phyloP scores from a whole-genome alignment of 2,888 invertebrate genomes.

The Syritta pipiens region DNA sequence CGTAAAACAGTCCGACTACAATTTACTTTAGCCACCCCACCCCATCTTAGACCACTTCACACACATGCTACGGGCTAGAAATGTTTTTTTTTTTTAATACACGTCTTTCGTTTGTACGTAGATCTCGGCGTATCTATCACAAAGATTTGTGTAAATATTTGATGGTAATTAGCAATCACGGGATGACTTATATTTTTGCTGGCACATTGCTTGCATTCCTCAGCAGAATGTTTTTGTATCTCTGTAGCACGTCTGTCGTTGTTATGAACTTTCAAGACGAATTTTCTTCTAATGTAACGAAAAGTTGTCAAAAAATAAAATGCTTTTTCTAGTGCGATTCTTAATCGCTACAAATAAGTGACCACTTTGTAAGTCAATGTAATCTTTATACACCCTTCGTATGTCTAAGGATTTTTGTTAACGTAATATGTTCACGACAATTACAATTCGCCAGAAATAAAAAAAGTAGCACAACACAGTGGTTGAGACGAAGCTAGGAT shows the following conservation, averaged over 20 bases:
- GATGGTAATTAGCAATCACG: conserved; percentile 58
- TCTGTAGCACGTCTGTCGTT: background rate
- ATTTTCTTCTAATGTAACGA: too few relatives aligned
- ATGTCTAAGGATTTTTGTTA: too few relatives aligned
- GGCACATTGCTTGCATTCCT: conserved; percentile 56
- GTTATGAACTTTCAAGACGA: too few relatives aligned
- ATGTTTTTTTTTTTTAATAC: conserved; percentile 1
- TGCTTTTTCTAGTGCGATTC: too few relatives aligned
- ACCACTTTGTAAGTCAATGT: too few relatives aligned
- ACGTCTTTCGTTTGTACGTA: background rate
- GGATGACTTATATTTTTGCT: conserved; percentile 59
- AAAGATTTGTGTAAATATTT: conserved; percentile 61
- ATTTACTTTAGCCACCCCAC: conserved; percentile 24
- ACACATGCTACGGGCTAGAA: background rate
- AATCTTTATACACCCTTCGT: too few relatives aligned
- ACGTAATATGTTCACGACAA: too few relatives aligned
- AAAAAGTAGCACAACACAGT: too few relatives aligned
- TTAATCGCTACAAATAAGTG: too few relatives aligned
- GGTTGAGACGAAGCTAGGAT: too few relatives aligned
- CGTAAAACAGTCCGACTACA: conserved; percentile 30
- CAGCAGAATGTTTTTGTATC: conserved; percentile 23
- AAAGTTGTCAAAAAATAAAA: too few relatives aligned
- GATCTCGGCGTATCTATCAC: conserved; percentile 16
- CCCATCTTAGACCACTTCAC: background rate
- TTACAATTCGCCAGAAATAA: too few relatives aligned